Evolutionary conservation across 1,140 invertebrate genomes (phyloP), one percentile per base, ranked within the genome.

Genomic region (Chrysoperla carnea): DNA sequence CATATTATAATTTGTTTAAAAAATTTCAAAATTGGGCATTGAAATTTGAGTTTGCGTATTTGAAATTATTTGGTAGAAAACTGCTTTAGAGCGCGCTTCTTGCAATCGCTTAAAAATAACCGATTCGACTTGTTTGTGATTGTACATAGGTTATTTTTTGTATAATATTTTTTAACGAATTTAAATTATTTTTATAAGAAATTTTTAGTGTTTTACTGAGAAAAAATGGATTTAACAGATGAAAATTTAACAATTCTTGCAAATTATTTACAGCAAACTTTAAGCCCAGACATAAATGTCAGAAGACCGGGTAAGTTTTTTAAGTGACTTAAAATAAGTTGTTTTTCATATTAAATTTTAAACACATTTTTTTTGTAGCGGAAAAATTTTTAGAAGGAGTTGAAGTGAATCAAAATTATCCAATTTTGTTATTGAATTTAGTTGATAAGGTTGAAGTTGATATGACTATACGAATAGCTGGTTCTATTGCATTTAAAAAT

Each of bases 401-500:
- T 23, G 92, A 95, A 69, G 62, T 73, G 1, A 92, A 92, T 61
- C 78, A 88, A 55, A 90, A 92, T 59, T 97, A 93, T 69, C 77
- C 89, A 1, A 64, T 94, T 6, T 60, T 96, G 14, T 62, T 97
- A 15, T 66, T 96, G 2, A 75, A 84, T 52, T 66, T 96, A 7
- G 75, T 95, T 41, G 80, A 88, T 47, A 89, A 86, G 52, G 58
- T 70, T 23, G 75, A 80, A 48, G 66, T 82, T 17, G 81, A 90
- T 48, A 62, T 81, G 46, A 84, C 81, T 6, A 83, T 95, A 38
- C 69, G 89, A 52, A 69, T 92, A 36, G 82, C 89, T 31, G 87
- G 85, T 37, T 80, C 91, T 36, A 81, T 98, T 50, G 81, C 84
- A 11, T 94, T 99, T 55, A 99, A 99, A 62, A 99, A 99, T 63